Conservation (phyloP, 2,797 vertebrate genomes). For the Manis crassicaudata region DNA sequence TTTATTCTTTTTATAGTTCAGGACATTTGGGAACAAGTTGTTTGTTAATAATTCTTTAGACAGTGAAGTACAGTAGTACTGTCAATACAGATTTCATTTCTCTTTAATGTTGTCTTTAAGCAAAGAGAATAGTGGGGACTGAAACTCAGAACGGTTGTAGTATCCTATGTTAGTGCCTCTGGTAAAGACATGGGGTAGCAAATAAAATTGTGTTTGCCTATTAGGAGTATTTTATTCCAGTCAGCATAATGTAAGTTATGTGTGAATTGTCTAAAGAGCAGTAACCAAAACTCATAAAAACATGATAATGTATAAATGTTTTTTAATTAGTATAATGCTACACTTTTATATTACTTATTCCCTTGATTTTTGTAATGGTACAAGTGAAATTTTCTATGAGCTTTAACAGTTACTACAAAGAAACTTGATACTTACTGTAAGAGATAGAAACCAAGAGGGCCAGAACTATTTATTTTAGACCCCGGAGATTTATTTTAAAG, state of each 20-base stretch:
- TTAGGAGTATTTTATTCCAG: background rate
- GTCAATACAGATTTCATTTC: slow-evolving; percentile 43
- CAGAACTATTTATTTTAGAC: background rate
- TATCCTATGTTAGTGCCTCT: background rate
- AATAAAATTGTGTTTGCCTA: background rate
- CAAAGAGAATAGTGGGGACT: slow-evolving; percentile 10
- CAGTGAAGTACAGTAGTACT: background rate
- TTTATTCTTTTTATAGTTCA: slow-evolving; percentile 31
- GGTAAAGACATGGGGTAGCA: background rate
- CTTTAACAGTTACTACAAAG: background rate
- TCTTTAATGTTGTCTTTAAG: background rate
- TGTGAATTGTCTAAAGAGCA: background rate
- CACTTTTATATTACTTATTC: background rate
- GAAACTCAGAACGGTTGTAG: background rate
- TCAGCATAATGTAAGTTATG: background rate
- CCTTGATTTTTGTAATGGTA: background rate
- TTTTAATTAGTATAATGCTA: background rate
- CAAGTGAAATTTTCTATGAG: background rate
- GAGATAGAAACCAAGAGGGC: background rate
- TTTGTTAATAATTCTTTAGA: slow-evolving; percentile 25
- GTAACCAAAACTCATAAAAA: slow-evolving; percentile 25
- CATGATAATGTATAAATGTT: background rate
- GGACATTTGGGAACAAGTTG: slow-evolving; percentile 27
- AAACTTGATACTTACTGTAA: background rate
- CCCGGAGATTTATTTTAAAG: background rate